Conservation (phyloP, 1,140 invertebrate species). For the Pogonus chalceus region DNA sequence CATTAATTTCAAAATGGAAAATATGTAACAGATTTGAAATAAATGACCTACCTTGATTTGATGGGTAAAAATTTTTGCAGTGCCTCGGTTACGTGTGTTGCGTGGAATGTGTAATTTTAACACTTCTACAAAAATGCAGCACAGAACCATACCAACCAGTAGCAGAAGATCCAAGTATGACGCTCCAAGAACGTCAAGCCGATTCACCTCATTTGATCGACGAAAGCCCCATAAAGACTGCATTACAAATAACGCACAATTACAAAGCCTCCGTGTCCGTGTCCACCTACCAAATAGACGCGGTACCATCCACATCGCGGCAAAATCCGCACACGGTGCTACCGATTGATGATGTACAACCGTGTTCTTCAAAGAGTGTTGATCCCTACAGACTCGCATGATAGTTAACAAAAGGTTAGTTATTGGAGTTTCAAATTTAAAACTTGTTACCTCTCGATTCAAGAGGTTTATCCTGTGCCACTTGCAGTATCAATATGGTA, state of each 20-base stretch:
- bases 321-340: conserved; percentile 18
- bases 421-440: background rate
- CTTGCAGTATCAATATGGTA: too few species aligned
- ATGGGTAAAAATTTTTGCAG: conserved; percentile 20
- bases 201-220: conserved; percentile 18
- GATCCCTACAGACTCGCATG: conserved; percentile 6
- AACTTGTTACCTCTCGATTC: background rate
- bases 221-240: conserved; percentile 12
- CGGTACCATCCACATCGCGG: conserved; percentile 27
- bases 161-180: conserved; percentile 31
- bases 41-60: too few species aligned
- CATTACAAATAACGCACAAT: conserved; percentile 33
- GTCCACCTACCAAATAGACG: conserved; percentile 21
- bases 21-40: too few species aligned
- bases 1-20: too few species aligned
- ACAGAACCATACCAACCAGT: conserved; percentile 30
- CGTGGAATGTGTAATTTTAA: conserved; percentile 30
- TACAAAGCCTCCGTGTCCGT: conserved; percentile 29
- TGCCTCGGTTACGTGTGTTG: conserved; percentile 33
- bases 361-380: conserved; percentile 31
- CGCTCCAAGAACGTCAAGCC: conserved; percentile 28
- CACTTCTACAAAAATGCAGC: conserved; percentile 30
- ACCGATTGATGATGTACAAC: conserved; percentile 31
- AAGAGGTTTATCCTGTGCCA: background rate
- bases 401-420: conserved; percentile 5